phyloP scores from a whole-genome alignment of 1,140 invertebrate species.

The Drosophila nigrodunni region DNA sequence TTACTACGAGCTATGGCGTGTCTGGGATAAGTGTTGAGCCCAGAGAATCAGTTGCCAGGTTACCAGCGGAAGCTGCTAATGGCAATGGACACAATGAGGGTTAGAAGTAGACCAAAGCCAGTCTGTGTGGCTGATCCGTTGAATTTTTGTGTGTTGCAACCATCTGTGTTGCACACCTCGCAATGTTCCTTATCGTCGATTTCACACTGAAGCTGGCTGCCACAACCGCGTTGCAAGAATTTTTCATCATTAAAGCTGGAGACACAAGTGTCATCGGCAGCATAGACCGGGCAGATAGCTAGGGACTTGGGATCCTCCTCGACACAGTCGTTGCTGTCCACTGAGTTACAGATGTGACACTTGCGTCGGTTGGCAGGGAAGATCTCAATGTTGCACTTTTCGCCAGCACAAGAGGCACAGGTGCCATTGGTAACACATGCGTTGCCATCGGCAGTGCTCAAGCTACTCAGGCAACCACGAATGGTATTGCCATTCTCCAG shows the following conservation, averaged over 20 bases:
- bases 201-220: slow-evolving; percentile 58
- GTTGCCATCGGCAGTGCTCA: slow-evolving; percentile 39
- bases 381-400: slow-evolving; percentile 63
- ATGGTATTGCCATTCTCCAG: slow-evolving; percentile 61
- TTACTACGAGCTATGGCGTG: slow-evolving; percentile 38
- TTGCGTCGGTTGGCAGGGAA: slow-evolving; percentile 65
- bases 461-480: slow-evolving; percentile 59
- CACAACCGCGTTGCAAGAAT: slow-evolving; percentile 62
- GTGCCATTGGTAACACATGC: slow-evolving; percentile 60
- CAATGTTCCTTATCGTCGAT: slow-evolving; percentile 56
- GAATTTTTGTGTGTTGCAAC: slow-evolving; percentile 68
- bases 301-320: slow-evolving; percentile 43
- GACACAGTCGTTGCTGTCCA: slow-evolving; percentile 37
- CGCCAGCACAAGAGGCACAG: slow-evolving; percentile 62
- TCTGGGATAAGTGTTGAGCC: not conserved
- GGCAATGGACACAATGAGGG: slow-evolving; percentile 55
- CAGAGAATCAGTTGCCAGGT: not conserved
- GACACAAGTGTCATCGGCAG: slow-evolving; percentile 58
- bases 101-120: slow-evolving; percentile 55
- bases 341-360: slow-evolving; percentile 76
- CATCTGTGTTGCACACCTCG: slow-evolving; percentile 59
- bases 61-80: slow-evolving; percentile 27
- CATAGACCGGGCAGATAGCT: slow-evolving; percentile 70
- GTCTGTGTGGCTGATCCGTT: slow-evolving; percentile 43
- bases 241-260: slow-evolving; percentile 18